Percentiles rank a stretch among this genome's conserved stretches.
phyloP scores from a whole-genome alignment of 2,113 vertebrate species.

The Alligator sinensis region DNA sequence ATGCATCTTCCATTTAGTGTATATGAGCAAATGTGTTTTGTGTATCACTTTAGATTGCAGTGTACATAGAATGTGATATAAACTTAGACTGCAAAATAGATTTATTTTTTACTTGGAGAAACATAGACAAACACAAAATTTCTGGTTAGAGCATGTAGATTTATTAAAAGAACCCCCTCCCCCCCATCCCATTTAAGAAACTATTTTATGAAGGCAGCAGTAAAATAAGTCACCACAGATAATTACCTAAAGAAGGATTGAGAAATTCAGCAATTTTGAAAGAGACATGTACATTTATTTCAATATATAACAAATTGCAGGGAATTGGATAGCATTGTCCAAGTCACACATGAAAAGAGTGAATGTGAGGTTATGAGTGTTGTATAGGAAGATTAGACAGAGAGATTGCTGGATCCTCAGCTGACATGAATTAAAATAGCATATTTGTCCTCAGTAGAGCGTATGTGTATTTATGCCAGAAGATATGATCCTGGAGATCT shows the following conservation, averaged over 20 bases:
- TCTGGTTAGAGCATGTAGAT: background rate
- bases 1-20: background rate
- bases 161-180: background rate
- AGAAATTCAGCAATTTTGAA: background rate
- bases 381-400: background rate
- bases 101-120: background rate
- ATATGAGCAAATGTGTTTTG: background rate
- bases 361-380: background rate
- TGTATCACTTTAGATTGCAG: background rate
- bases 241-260: accelerated
- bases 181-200: background rate
- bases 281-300: background rate
- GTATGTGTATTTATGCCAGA: too few species aligned
- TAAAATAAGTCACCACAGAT: background rate
- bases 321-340: background rate
- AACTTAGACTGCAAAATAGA: background rate
- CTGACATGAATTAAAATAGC: background rate
- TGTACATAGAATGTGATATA: background rate
- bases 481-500: background rate
- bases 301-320: background rate
- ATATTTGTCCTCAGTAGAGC: background rate
- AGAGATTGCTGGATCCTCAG: background rate
- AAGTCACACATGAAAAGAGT: background rate
- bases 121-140: background rate
- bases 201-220: background rate